phyloP scores from a whole-genome alignment of 2,797 vertebrate species.

The Tympanoctomys barrerae region DNA sequence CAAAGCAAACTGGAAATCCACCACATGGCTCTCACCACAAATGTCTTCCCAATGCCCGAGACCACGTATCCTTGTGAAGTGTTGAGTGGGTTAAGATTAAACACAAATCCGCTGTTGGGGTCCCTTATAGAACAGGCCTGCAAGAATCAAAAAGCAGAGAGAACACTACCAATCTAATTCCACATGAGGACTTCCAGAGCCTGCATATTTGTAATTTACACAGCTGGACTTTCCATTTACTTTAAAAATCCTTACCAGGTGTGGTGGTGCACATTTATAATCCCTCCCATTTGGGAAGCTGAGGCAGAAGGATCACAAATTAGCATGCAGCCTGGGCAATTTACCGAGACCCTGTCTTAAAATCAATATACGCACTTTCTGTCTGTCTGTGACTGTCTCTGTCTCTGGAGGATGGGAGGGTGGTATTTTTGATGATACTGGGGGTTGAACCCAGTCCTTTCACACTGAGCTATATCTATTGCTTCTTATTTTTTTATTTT shows the following conservation, averaged over 20 bases:
- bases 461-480: not conserved
- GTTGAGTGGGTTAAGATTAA: conserved; percentile 92
- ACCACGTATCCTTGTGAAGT: conserved; percentile 87
- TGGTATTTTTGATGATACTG: not conserved
- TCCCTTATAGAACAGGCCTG: conserved; percentile 94
- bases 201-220: accelerated
- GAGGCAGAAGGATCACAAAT: not conserved
- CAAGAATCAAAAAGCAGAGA: not conserved
- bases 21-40: conserved; percentile 88
- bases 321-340: not conserved
- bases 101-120: conserved; percentile 94
- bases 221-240: not conserved
- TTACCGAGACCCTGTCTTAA: not conserved
- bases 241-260: no score
- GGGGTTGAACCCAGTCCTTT: not conserved
- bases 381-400: not conserved
- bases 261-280: not conserved
- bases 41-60: conserved; percentile 90
- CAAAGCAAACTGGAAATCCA: not conserved
- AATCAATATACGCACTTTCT: not conserved
- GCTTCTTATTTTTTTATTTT: not conserved
- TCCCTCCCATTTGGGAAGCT: not conserved
- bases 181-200: not conserved
- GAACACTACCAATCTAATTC: not conserved
- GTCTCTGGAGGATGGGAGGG: not conserved